Evolutionary conservation across 2,888 invertebrate genomes (phyloP).

Genomic region (Troides oblongomaculatus): DNA sequence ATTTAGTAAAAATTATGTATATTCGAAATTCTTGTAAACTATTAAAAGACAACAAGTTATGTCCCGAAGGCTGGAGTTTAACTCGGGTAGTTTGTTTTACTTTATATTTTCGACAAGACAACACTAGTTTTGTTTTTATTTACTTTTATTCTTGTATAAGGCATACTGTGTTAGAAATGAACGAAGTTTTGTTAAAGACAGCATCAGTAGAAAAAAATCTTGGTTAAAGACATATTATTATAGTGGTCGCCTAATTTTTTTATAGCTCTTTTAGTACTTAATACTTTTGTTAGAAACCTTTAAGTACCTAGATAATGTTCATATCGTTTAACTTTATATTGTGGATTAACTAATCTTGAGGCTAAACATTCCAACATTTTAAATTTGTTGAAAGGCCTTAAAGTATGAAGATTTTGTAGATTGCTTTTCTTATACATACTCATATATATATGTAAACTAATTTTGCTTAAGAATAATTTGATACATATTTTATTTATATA

Average conservation of each 20-base stretch:
- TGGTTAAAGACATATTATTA: too few relatives aligned
- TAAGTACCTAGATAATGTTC: too few relatives aligned
- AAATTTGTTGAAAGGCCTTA: not conserved
- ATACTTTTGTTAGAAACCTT: too few relatives aligned
- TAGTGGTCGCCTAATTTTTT: too few relatives aligned
- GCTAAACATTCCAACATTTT: not conserved
- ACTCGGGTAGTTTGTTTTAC: too few relatives aligned
- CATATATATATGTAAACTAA: not conserved
- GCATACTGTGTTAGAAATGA: too few relatives aligned
- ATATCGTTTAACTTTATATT: not conserved
- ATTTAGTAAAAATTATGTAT: not conserved
- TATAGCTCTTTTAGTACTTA: too few relatives aligned
- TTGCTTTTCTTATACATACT: not conserved
- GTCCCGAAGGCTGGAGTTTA: not conserved
- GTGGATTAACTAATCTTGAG: not conserved
- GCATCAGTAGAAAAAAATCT: too few relatives aligned
- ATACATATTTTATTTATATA: slow-evolving; percentile 29
- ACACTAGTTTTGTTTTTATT: too few relatives aligned
- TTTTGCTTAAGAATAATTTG: not conserved
- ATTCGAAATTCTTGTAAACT: not conserved
- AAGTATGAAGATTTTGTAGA: not conserved
- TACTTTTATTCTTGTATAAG: too few relatives aligned
- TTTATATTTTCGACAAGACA: too few relatives aligned
- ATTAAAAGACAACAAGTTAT: not conserved
- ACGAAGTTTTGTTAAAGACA: too few relatives aligned